Percentiles rank a stretch among this genome's conserved stretches.
Conservation (phyloP, 2,797 vertebrate genomes). For the Gadopsis bispinosus region DNA sequence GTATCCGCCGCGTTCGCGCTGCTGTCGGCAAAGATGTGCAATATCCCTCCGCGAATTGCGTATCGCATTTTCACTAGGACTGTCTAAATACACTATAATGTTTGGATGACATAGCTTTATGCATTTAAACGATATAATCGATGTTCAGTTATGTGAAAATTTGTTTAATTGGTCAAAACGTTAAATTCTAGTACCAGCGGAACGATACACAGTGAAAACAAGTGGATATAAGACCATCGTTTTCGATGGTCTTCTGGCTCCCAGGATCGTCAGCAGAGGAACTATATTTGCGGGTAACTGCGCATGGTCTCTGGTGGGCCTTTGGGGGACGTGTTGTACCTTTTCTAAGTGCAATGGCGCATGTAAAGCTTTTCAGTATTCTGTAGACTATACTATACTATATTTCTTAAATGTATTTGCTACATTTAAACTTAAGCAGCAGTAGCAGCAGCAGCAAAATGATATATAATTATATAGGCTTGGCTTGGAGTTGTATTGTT, state of each 20-base stretch:
- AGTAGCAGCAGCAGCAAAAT: not conserved
- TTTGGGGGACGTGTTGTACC: too few species aligned
- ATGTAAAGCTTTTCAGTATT: not conserved
- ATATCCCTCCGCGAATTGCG: constrained; percentile 62
- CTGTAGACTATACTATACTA: too few species aligned
- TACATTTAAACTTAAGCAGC: not conserved
- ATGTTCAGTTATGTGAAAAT: accelerated
- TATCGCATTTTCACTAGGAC: not conserved
- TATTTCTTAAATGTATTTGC: not conserved
- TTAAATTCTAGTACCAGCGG: constrained; percentile 73
- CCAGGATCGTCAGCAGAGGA: not conserved
- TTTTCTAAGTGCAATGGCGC: not conserved
- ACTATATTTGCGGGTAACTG: constrained; percentile 25
- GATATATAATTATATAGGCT: not conserved
- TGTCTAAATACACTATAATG: accelerated
- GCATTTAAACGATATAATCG: accelerated
- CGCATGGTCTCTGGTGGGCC: not conserved
- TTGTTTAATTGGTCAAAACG: not conserved
- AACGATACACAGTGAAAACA: constrained; percentile 59
- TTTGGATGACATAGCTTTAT: accelerated
- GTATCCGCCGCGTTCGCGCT: constrained; percentile 59
- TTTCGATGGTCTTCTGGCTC: constrained; percentile 82
- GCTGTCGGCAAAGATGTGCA: constrained; percentile 12
- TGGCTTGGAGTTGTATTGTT: not conserved
- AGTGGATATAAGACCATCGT: constrained; percentile 82